Evolutionary conservation across 2,888 invertebrate species (phyloP).

Genomic region (Microdon myrmicae): DNA sequence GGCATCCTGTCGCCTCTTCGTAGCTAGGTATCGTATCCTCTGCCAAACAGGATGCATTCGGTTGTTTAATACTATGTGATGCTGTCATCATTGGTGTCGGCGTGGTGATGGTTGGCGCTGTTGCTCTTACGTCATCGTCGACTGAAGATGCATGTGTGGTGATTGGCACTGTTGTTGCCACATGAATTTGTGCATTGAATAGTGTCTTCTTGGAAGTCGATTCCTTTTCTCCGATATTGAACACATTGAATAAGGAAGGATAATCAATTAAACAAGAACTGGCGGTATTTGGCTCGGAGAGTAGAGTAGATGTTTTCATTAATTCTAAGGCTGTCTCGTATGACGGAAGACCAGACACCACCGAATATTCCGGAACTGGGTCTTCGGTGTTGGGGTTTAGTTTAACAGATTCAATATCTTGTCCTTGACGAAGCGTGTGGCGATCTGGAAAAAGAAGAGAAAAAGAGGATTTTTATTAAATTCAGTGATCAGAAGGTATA

Average conservation of each 20-base stretch:
- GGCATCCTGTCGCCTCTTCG: conserved; percentile 40
- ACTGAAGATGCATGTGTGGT: conserved; percentile 46
- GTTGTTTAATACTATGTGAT: conserved; percentile 45
- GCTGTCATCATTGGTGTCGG: conserved; percentile 24
- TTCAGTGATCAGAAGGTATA: not conserved
- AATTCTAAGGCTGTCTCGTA: conserved; percentile 74
- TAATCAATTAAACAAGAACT: conserved; percentile 62
- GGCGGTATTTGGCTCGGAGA: conserved; percentile 11
- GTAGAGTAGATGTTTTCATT: conserved; percentile 66
- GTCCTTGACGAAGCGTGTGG: conserved; percentile 46
- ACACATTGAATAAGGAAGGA: conserved; percentile 62
- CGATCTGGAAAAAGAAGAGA: conserved; percentile 55
- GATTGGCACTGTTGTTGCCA: conserved; percentile 21
- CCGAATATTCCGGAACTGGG: conserved; percentile 72
- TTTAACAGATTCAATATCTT: conserved; percentile 63
- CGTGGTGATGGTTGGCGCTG: conserved; percentile 33
- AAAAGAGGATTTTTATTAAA: too few relatives aligned
- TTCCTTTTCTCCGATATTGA: conserved; percentile 59
- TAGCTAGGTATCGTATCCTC: conserved; percentile 43
- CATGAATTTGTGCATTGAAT: not conserved
- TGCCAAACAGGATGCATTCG: conserved; percentile 39
- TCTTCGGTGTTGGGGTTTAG: conserved; percentile 66
- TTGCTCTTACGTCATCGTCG: conserved; percentile 32
- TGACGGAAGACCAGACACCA: conserved; percentile 73
- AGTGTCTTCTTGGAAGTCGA: conserved; percentile 13